These are phyloP conservation scores for Parambassis ranga DNA, from an alignment of 2,797 vertebrate species.

Conservation along the genomic window DNA sequence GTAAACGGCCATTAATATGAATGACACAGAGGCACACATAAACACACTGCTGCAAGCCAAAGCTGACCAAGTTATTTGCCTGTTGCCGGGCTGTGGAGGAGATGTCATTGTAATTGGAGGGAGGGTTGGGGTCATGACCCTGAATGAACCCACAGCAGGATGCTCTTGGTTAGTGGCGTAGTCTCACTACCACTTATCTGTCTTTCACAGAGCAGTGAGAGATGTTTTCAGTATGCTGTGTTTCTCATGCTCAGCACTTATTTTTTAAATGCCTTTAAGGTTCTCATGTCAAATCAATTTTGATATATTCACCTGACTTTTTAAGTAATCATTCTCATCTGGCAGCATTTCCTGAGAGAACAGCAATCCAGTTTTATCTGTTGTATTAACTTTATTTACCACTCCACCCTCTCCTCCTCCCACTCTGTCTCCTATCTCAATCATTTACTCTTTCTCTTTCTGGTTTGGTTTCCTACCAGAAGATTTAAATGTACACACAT, in stretches of 20 bases:
- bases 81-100: constrained; percentile 53
- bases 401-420: neutral
- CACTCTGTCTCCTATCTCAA: constrained; percentile 6
- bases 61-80: constrained; percentile 51
- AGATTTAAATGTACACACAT: no score
- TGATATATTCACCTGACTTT: neutral
- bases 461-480: constrained; percentile 51
- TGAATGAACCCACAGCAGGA: constrained; percentile 58
- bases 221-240: constrained; percentile 39
- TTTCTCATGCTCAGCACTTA: constrained; percentile 28
- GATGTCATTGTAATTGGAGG: constrained; percentile 66
- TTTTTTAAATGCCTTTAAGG: constrained; percentile 18
- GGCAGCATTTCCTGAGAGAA: neutral
- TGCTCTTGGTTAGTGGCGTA: constrained; percentile 66
- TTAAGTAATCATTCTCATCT: neutral
- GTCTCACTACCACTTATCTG: constrained; percentile 63
- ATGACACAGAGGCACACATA: constrained; percentile 25
- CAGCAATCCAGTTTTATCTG: neutral
- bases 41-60: constrained; percentile 44
- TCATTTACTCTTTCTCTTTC: constrained; percentile 24
- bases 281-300: neutral
- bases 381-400: neutral
- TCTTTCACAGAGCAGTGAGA: constrained; percentile 52
- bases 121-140: constrained; percentile 63
- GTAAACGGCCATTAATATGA: constrained; percentile 25